A percentile compares a stretch with the other conserved stretches of the same genome.
Evolutionary conservation across 2,113 vertebrate genomes (phyloP).

Genomic region (Vombatus ursinus): DNA sequence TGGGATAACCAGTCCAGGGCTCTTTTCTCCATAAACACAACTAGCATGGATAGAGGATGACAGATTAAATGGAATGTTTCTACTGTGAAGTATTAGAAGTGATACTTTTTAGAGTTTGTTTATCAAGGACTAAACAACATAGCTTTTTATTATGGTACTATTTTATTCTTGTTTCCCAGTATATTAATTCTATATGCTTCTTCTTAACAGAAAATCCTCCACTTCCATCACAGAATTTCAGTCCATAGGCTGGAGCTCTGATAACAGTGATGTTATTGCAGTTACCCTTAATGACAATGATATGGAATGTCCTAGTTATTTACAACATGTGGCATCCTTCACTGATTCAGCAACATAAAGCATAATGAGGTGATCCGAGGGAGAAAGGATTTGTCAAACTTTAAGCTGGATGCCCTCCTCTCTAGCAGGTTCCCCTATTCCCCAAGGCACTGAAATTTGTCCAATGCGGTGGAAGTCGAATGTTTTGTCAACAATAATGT

Average conservation of each 20-base stretch:
- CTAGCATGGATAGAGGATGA: not conserved
- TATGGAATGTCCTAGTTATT: not conserved
- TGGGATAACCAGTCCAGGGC: not conserved
- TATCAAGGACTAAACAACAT: not conserved
- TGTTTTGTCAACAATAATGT: not conserved
- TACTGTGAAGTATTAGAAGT: not conserved
- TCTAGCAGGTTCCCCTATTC: not conserved
- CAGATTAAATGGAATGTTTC: not conserved
- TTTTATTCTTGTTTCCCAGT: not conserved
- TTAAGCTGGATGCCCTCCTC: not conserved
- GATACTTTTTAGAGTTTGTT: not conserved
- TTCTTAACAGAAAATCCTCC: not conserved
- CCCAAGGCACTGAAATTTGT: not conserved
- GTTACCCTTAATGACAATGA: not conserved
- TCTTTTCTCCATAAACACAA: not conserved
- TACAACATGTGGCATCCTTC: not conserved
- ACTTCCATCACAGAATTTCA: not conserved
- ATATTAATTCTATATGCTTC: not conserved
- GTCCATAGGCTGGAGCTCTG: not conserved
- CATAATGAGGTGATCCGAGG: not conserved
- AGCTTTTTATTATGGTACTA: not conserved
- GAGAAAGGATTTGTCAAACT: not conserved
- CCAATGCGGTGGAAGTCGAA: not conserved
- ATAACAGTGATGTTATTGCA: not conserved
- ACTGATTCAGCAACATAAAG: not conserved